phyloP scores from a whole-genome alignment of 2,113 vertebrate genomes.

The Dasyornis broadbenti region DNA sequence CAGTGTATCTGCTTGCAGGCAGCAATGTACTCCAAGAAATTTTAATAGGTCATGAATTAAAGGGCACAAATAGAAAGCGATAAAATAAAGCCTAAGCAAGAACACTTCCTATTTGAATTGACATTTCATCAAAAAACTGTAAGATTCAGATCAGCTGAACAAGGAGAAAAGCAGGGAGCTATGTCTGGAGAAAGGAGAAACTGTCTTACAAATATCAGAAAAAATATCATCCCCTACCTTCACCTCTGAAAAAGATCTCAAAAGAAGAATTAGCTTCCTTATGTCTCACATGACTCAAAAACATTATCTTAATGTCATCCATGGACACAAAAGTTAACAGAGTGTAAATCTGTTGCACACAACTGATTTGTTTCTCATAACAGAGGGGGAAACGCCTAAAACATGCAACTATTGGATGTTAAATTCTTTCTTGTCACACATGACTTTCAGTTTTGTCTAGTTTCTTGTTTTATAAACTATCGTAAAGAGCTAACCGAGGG shows the following conservation, averaged over 20 bases:
- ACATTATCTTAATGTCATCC: not conserved
- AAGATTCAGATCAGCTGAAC: not conserved
- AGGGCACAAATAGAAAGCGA: not conserved
- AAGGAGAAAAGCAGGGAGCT: not conserved
- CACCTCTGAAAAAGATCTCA: not conserved
- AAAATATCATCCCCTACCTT: not conserved
- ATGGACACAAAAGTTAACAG: not conserved
- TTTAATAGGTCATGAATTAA: not conserved
- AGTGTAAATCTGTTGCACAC: not conserved
- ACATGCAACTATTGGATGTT: rapidly evolving
- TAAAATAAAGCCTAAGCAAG: not conserved
- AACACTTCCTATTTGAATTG: not conserved
- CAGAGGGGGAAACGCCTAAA: not conserved
- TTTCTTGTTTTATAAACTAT: not conserved
- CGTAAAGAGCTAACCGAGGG: not conserved
- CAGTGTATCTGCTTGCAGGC: not conserved
- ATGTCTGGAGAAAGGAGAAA: not conserved
- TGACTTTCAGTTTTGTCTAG: not conserved
- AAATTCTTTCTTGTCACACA: not conserved
- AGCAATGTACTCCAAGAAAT: not conserved
- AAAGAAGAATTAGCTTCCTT: not conserved
- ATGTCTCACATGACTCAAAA: not conserved
- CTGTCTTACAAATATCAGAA: not conserved
- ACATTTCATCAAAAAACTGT: not conserved
- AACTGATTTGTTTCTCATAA: not conserved